phyloP scores from a whole-genome alignment of 2,113 vertebrate genomes.

The Cyprinodon variegatus region DNA sequence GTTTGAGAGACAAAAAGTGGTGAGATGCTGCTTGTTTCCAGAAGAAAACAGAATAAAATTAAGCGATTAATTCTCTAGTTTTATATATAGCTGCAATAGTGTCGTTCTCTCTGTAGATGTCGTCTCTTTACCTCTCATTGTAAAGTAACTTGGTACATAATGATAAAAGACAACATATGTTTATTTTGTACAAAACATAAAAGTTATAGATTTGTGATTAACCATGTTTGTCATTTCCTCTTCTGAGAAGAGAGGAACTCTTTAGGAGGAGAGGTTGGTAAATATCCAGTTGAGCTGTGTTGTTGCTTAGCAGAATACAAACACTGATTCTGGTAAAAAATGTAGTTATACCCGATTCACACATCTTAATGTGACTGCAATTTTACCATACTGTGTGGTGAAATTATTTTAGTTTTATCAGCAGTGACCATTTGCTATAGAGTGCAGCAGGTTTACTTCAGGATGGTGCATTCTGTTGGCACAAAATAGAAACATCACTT shows the following conservation, averaged over 20 bases:
- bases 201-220: slow-evolving; percentile 59
- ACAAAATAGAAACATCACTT: background rate
- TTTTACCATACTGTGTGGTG: background rate
- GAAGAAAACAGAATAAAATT: slow-evolving; percentile 28
- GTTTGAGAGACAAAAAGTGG: slow-evolving; percentile 39
- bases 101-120: slow-evolving; percentile 52
- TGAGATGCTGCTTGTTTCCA: slow-evolving; percentile 47
- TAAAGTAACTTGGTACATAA: slow-evolving; percentile 70
- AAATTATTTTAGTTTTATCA: slow-evolving; percentile 19
- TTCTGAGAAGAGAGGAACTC: slow-evolving; percentile 47
- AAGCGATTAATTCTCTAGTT: slow-evolving; percentile 47
- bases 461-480: slow-evolving; percentile 3
- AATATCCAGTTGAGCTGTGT: background rate
- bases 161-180: slow-evolving; percentile 65
- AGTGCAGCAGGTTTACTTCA: background rate
- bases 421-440: background rate
- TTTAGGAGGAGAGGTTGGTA: slow-evolving; percentile 16
- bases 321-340: background rate
- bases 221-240: slow-evolving; percentile 69
- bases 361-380: background rate
- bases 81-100: slow-evolving; percentile 62
- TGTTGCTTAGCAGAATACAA: background rate
- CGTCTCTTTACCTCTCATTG: slow-evolving; percentile 63
- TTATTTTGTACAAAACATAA: slow-evolving; percentile 76
- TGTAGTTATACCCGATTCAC: background rate